Conservation (phyloP, 2,888 invertebrate species). For the Dasysyrphus albostriatus region DNA sequence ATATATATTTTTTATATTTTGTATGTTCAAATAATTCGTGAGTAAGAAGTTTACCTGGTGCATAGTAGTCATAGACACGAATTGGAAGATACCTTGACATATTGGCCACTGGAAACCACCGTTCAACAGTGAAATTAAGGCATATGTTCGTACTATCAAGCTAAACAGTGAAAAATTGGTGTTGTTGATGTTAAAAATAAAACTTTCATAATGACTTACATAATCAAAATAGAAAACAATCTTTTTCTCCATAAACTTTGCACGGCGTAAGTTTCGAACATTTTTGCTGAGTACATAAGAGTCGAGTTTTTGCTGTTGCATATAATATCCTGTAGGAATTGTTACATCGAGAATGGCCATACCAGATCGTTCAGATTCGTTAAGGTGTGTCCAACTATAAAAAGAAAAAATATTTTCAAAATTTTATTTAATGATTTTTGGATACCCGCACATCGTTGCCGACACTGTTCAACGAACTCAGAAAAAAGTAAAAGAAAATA, state of each 20-base stretch:
- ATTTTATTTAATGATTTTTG: not conserved
- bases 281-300: constrained; percentile 89
- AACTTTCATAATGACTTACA: constrained; percentile 85
- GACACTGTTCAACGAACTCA: too few species aligned
- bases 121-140: constrained; percentile 93
- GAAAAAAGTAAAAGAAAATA: too few species aligned
- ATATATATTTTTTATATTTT: not conserved
- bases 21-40: not conserved
- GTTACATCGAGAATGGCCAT: constrained; percentile 92
- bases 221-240: constrained; percentile 95
- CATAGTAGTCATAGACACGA: constrained; percentile 95
- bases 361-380: constrained; percentile 91
- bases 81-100: constrained; percentile 95
- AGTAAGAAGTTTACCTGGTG: constrained; percentile 88
- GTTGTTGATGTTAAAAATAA: not conserved
- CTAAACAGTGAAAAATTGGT: constrained; percentile 83
- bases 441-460: too few species aligned
- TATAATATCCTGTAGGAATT: constrained; percentile 94
- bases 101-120: constrained; percentile 97
- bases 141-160: constrained; percentile 92
- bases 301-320: constrained; percentile 94
- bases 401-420: constrained; percentile 47
- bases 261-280: constrained; percentile 91
- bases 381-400: constrained; percentile 89
- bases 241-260: constrained; percentile 90